Conservation (phyloP, 2,113 vertebrate species). For the Spheniscus mendiculus region DNA sequence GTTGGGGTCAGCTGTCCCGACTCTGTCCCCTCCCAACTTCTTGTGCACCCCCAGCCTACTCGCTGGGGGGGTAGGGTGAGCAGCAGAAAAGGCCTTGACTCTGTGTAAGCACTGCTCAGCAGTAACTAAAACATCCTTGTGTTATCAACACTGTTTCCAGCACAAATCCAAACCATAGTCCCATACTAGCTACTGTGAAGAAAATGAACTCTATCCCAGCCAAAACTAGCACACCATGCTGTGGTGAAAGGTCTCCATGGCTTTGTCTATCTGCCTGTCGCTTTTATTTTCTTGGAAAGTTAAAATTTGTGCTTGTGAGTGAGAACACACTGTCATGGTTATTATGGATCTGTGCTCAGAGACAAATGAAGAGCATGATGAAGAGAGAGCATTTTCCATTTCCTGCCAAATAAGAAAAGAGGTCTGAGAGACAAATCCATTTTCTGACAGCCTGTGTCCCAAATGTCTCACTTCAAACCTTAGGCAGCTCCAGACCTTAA, state of each 20-base stretch:
- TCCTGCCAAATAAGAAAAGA: neutral
- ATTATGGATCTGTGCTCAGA: neutral
- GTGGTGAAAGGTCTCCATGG: neutral
- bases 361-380: neutral
- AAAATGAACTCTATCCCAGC: too few relatives aligned
- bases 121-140: too few relatives aligned
- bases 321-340: neutral
- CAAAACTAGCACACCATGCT: neutral
- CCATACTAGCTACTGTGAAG: too few relatives aligned
- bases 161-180: too few relatives aligned
- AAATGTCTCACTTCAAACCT: conserved; percentile 12
- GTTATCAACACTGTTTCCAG: too few relatives aligned
- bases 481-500: neutral
- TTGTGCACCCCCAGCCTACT: too few relatives aligned
- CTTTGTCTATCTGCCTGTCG: neutral
- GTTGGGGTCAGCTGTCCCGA: too few relatives aligned
- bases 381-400: neutral
- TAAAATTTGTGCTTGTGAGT: neutral
- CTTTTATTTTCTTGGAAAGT: conserved; percentile 18
- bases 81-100: too few relatives aligned
- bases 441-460: neutral
- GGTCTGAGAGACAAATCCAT: neutral
- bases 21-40: too few relatives aligned
- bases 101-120: too few relatives aligned
- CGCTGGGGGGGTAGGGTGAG: too few relatives aligned